Evolutionary conservation across 1,140 invertebrate genomes (phyloP).

Genomic region (Carposina sasakii): DNA sequence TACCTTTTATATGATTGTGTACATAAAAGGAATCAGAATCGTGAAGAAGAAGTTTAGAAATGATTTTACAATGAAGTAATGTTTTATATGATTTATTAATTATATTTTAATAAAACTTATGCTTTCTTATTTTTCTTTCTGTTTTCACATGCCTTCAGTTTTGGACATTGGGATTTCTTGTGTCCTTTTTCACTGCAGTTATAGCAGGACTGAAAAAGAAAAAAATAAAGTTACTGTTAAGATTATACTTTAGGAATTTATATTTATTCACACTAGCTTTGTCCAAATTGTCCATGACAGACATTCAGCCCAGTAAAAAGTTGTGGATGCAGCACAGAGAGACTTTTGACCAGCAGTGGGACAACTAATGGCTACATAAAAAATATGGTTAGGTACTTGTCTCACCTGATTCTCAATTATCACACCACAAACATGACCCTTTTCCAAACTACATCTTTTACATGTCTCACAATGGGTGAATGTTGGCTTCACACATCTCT

Average conservation of each 20-base stretch:
- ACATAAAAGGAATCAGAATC: too few species aligned
- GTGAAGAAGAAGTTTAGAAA: too few species aligned
- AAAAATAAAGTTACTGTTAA: slow-evolving; percentile 11
- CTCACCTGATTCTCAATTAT: slow-evolving; percentile 63
- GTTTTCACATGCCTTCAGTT: slow-evolving; percentile 17
- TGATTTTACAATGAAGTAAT: too few species aligned
- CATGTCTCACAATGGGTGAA: slow-evolving; percentile 86
- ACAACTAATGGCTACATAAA: too few species aligned
- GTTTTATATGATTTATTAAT: not conserved
- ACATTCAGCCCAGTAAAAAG: too few species aligned
- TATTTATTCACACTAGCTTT: too few species aligned
- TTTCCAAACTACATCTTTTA: slow-evolving; percentile 75
- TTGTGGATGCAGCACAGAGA: too few species aligned
- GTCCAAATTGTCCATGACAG: too few species aligned
- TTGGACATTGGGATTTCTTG: slow-evolving; percentile 55
- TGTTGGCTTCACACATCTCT: slow-evolving; percentile 87
- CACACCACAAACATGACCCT: slow-evolving; percentile 75
- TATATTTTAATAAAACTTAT: slow-evolving; percentile 12
- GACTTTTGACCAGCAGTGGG: too few species aligned
- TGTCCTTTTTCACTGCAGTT: slow-evolving; percentile 62
- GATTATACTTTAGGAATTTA: too few species aligned
- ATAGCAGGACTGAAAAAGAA: slow-evolving; percentile 62
- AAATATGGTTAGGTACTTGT: too few species aligned
- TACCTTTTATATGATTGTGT: too few species aligned
- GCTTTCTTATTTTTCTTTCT: slow-evolving; percentile 43